phyloP scores from a whole-genome alignment of 2,888 invertebrate species.

The Torymus aiolomorphi region DNA sequence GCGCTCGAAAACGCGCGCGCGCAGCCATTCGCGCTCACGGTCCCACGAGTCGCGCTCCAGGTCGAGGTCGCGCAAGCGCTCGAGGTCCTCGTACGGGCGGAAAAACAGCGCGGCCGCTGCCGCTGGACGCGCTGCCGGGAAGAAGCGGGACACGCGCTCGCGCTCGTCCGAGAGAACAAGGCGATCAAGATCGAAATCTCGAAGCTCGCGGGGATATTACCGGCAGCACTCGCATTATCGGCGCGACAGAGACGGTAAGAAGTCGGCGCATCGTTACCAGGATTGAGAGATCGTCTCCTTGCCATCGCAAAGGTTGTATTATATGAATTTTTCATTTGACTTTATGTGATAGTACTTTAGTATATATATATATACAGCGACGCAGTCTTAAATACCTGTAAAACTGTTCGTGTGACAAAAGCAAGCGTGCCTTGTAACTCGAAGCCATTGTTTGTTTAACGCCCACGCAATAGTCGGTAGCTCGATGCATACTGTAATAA shows the following conservation, averaged over 20 bases:
- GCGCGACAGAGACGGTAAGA: conserved; percentile 73
- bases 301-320: conserved; percentile 47
- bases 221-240: conserved; percentile 61
- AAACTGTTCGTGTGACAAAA: not conserved
- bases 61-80: conserved; percentile 67
- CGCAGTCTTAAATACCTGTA: not conserved
- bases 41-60: conserved; percentile 66
- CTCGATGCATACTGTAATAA: no score
- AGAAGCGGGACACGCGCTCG: conserved; percentile 64
- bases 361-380: no score
- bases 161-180: conserved; percentile 60
- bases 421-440: not conserved
- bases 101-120: conserved; percentile 39
- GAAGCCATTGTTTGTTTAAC: no score
- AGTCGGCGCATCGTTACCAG: conserved; percentile 74
- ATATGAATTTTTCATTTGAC: conserved; percentile 4
- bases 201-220: conserved; percentile 61
- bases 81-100: conserved; percentile 59
- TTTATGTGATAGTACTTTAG: not conserved
- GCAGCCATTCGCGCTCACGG: conserved; percentile 66
- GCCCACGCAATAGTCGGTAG: no score
- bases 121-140: conserved; percentile 10
- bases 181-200: conserved; percentile 68
- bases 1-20: conserved; percentile 23
- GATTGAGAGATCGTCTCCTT: conserved; percentile 65